Percentiles rank a stretch among this genome's conserved stretches.
Evolutionary conservation across 2,113 vertebrate genomes (phyloP).

Genomic region (Scytalopus superciliaris): DNA sequence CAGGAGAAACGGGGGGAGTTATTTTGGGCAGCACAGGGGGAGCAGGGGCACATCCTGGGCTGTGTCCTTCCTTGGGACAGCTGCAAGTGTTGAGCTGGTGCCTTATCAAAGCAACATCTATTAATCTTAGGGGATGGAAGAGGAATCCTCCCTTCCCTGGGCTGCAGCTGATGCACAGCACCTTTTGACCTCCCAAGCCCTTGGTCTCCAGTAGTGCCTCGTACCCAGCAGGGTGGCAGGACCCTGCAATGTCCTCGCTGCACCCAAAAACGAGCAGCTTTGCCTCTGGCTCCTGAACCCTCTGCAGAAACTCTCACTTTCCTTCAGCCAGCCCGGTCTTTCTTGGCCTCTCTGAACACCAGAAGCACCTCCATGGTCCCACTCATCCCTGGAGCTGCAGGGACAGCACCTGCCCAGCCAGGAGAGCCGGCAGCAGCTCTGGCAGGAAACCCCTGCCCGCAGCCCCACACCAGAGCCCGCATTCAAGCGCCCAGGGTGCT

Average conservation of each 20-base stretch:
- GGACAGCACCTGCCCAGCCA: neutral
- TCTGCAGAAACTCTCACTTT: neutral
- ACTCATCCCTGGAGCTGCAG: neutral
- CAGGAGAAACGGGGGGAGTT: neutral
- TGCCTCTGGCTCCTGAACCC: neutral
- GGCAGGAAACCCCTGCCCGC: neutral
- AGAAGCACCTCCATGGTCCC: neutral
- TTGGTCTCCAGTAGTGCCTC: neutral
- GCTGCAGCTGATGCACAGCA: neutral
- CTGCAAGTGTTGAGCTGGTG: neutral
- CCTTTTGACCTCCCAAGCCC: neutral
- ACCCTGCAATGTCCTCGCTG: neutral
- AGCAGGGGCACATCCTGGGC: neutral
- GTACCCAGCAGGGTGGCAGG: accelerated
- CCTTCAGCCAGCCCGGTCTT: neutral
- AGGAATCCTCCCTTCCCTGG: neutral
- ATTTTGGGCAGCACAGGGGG: neutral
- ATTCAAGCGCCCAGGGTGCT: neutral
- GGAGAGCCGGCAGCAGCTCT: neutral
- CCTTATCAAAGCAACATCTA: neutral
- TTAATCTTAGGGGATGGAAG: neutral
- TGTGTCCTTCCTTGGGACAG: neutral
- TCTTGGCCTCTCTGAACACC: neutral
- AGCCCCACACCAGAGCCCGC: neutral
- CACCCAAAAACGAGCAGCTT: neutral